These are phyloP conservation scores for Corythornis cristatus DNA, from an alignment of 2,113 vertebrate species.

Conservation along the genomic window DNA sequence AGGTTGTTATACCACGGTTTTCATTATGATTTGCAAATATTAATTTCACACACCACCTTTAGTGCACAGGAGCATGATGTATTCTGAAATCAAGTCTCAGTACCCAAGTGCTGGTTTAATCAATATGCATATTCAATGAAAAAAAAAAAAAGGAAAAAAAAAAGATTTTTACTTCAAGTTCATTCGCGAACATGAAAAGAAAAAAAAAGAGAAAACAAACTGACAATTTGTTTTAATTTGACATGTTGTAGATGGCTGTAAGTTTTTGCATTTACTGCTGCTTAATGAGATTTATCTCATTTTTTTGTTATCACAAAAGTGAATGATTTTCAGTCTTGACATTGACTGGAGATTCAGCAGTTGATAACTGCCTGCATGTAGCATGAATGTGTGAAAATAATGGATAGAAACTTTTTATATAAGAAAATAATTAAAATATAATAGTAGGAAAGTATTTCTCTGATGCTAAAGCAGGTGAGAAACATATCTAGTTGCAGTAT, in stretches of 20 bases:
- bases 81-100: background rate
- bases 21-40: background rate
- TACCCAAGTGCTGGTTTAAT: background rate
- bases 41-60: background rate
- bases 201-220: background rate
- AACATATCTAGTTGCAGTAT: background rate
- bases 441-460: background rate
- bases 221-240: background rate
- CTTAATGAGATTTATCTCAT: background rate
- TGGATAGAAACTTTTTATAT: background rate
- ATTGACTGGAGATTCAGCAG: background rate
- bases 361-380: background rate
- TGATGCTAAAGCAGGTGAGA: background rate
- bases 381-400: background rate
- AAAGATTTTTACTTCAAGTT: background rate
- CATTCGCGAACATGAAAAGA: background rate
- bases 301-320: background rate
- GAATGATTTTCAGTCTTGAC: background rate
- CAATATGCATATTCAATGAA: background rate
- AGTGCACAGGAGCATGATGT: background rate
- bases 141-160: background rate
- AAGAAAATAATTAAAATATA: too few species aligned
- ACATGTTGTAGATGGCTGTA: background rate
- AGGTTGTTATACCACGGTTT: background rate
- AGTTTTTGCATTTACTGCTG: background rate